These are phyloP conservation scores for Apocheima hispidaria DNA, from an alignment of 2,888 invertebrate species.

Conservation along the genomic window DNA sequence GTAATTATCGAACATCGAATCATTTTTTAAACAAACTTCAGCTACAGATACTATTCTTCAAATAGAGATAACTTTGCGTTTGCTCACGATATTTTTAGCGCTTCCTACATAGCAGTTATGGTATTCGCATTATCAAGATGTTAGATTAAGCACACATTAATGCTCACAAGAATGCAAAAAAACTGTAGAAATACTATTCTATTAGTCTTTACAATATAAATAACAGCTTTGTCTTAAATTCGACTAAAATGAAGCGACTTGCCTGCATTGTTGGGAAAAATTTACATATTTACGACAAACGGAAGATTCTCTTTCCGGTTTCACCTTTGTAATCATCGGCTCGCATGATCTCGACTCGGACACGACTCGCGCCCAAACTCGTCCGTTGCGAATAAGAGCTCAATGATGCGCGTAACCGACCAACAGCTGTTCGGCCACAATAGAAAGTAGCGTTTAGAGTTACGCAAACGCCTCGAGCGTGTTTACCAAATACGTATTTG, in stretches of 20 bases:
- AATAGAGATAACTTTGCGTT: constrained; percentile 17
- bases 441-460: constrained; percentile 72
- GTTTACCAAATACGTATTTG: constrained; percentile 69
- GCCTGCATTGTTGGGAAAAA: constrained; percentile 1
- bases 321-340: constrained; percentile 7
- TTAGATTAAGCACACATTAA: not conserved
- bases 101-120: constrained; percentile 20
- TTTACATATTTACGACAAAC: constrained; percentile 18
- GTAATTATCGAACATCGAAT: constrained; percentile 31
- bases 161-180: not conserved
- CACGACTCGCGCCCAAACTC: constrained; percentile 53
- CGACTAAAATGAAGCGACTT: constrained; percentile 3
- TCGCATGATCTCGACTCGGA: not conserved
- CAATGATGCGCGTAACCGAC: constrained; percentile 72
- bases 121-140: not conserved
- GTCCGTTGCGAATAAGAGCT: constrained; percentile 68
- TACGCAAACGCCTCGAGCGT: constrained; percentile 69
- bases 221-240: not conserved
- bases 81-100: constrained; percentile 17
- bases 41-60: constrained; percentile 7
- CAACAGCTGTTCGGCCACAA: constrained; percentile 78
- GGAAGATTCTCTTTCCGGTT: constrained; percentile 22
- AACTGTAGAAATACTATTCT: not conserved
- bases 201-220: not conserved
- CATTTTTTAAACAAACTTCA: constrained; percentile 25